Evolutionary conservation across 1,140 invertebrate species (phyloP).

Genomic region (Lordiphosa stackelbergi): DNA sequence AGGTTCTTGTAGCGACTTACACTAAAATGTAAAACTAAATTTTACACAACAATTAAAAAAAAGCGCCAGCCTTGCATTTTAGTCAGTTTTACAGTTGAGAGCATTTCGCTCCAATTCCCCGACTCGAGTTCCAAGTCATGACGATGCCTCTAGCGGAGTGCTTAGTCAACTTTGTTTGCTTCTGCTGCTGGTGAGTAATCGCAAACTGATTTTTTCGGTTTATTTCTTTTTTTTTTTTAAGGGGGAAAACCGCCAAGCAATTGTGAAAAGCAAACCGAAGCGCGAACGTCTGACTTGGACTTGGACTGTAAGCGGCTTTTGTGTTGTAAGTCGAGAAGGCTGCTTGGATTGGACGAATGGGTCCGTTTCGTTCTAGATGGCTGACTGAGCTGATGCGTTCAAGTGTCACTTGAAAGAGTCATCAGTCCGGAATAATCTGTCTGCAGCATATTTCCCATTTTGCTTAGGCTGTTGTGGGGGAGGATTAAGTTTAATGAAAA

Average conservation of each 20-base stretch:
- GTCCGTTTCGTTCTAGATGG: slow-evolving; percentile 3
- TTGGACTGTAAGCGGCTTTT: slow-evolving; percentile 38
- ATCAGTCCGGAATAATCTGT: slow-evolving; percentile 43
- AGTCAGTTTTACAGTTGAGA: slow-evolving; percentile 58
- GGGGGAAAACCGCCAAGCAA: slow-evolving; percentile 24
- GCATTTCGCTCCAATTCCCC: slow-evolving; percentile 39
- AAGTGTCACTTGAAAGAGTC: slow-evolving; percentile 45
- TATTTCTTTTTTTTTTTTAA: slow-evolving; percentile 10
- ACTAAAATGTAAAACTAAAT: slow-evolving; percentile 24
- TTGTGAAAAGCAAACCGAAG: slow-evolving; percentile 7
- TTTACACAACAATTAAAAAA: slow-evolving; percentile 53
- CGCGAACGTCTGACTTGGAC: slow-evolving; percentile 12
- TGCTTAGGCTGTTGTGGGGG: neutral
- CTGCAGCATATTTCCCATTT: slow-evolving; percentile 32
- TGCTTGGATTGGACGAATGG: slow-evolving; percentile 10
- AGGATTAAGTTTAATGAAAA: slow-evolving; percentile 7
- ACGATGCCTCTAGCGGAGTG: slow-evolving; percentile 32
- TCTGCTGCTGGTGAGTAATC: slow-evolving; percentile 52
- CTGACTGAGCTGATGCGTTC: slow-evolving; percentile 26
- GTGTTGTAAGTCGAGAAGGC: slow-evolving; percentile 18
- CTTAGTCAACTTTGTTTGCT: slow-evolving; percentile 54
- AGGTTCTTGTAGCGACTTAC: slow-evolving; percentile 23
- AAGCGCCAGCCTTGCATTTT: slow-evolving; percentile 54
- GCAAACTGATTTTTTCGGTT: slow-evolving; percentile 40
- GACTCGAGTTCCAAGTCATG: slow-evolving; percentile 14